phyloP scores from a whole-genome alignment of 2,797 vertebrate species.

The Astyanax mexicanus region DNA sequence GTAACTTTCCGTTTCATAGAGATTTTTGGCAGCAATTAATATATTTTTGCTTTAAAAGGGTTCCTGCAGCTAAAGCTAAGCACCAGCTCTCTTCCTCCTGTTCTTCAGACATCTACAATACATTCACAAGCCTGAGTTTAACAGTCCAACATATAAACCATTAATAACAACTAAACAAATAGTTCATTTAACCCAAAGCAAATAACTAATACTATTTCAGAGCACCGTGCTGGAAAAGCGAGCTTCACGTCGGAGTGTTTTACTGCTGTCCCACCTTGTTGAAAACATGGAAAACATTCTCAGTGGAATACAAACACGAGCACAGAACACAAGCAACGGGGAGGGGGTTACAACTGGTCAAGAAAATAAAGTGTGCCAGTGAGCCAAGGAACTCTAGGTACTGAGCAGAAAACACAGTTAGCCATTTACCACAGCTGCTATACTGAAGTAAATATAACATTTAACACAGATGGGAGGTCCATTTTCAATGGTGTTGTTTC shows the following conservation, averaged over 20 bases:
- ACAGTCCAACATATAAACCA: neutral
- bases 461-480: too few relatives aligned
- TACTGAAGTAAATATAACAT: too few relatives aligned
- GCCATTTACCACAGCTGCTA: neutral
- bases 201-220: slow-evolving; percentile 11
- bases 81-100: too few relatives aligned
- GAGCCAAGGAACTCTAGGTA: neutral
- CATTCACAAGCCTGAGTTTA: neutral
- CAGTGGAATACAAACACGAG: slow-evolving; percentile 17
- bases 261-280: slow-evolving; percentile 8
- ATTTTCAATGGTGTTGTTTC: too few relatives aligned
- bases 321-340: slow-evolving; percentile 2
- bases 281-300: slow-evolving; percentile 1
- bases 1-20: too few relatives aligned
- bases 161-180: slow-evolving; percentile 27
- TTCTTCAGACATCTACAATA: neutral
- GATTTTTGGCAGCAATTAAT: too few relatives aligned
- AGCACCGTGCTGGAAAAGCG: slow-evolving; percentile 14
- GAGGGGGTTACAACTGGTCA: neutral
- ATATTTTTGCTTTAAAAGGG: too few relatives aligned
- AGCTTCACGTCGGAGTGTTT: slow-evolving; percentile 16
- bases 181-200: slow-evolving; percentile 5
- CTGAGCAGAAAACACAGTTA: neutral
- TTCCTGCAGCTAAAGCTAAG: neutral
- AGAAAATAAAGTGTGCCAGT: too few relatives aligned